Conservation (phyloP, 2,113 vertebrate species). For the Erpornis zantholeuca region DNA sequence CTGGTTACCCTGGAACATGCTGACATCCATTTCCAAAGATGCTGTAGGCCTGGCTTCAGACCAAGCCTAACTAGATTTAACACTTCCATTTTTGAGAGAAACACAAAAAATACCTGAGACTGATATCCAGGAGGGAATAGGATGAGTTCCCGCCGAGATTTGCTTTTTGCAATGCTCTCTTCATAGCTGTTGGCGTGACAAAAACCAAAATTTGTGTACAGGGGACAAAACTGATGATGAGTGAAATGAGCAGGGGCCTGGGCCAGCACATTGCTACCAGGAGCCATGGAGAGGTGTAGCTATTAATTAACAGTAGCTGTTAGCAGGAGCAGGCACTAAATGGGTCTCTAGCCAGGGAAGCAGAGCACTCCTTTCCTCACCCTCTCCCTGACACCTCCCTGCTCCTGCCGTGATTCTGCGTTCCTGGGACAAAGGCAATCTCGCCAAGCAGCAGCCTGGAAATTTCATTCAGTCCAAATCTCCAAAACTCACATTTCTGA, state of each 20-base stretch:
- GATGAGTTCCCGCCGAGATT: background rate
- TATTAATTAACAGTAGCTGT: background rate
- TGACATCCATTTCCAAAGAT: background rate
- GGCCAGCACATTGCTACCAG: background rate
- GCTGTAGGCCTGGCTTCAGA: background rate
- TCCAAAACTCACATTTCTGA: background rate
- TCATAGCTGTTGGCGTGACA: background rate
- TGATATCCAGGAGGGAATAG: background rate
- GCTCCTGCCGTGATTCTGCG: background rate
- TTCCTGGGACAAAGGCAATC: background rate
- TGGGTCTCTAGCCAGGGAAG: background rate
- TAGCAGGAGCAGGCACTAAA: background rate
- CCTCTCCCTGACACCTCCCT: background rate
- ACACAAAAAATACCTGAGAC: background rate
- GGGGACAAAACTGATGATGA: background rate
- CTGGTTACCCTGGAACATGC: rapidly evolving
- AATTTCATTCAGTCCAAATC: background rate
- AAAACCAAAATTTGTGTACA: background rate
- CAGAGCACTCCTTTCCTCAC: background rate
- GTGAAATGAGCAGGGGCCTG: background rate
- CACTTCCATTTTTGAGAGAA: background rate
- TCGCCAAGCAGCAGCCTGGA: background rate
- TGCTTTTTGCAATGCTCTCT: background rate
- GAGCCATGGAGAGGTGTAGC: rapidly evolving
- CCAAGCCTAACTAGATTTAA: background rate